Evolutionary conservation across 1,140 invertebrate species (phyloP).

Genomic region (Centruroides vittatus): DNA sequence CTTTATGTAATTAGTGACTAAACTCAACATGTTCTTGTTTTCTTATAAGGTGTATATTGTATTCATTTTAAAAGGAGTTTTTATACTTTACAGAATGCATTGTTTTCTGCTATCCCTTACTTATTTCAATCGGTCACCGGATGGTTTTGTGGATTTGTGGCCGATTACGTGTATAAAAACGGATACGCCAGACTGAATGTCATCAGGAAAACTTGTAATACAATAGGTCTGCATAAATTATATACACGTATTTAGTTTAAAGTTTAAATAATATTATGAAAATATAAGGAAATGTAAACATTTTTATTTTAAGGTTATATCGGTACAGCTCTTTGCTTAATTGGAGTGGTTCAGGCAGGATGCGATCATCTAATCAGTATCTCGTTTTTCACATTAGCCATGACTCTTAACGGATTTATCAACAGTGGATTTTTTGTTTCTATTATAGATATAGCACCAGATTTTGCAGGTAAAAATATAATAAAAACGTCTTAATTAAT

Average conservation of each 20-base stretch:
- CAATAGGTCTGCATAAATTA: conserved; percentile 11
- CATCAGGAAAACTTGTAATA: conserved; percentile 17
- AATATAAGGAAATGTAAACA: too few species aligned
- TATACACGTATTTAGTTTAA: too few species aligned
- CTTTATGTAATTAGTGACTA: too few species aligned
- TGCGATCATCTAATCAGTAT: conserved; percentile 10
- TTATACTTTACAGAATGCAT: conserved; percentile 34
- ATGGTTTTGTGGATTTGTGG: conserved; percentile 32
- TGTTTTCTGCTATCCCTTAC: conserved; percentile 41
- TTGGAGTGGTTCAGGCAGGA: conserved; percentile 8
- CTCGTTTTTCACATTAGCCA: conserved; percentile 13
- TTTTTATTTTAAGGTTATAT: conserved; percentile 12
- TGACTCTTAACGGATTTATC: conserved; percentile 15
- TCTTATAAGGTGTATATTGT: not conserved
- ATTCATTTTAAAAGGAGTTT: not conserved
- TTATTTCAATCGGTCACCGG: conserved; percentile 36
- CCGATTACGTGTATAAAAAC: conserved; percentile 29
- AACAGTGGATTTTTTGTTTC: conserved; percentile 16
- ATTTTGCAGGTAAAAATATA: conserved; percentile 12
- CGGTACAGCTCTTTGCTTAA: conserved; percentile 12
- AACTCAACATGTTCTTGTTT: too few species aligned
- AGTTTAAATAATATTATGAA: too few species aligned
- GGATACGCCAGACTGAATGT: conserved; percentile 5
- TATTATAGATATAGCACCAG: conserved; percentile 18
- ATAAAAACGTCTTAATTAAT: too few species aligned